phyloP scores from a whole-genome alignment of 2,113 vertebrate genomes.

The Leptobrachium ailaonicum region DNA sequence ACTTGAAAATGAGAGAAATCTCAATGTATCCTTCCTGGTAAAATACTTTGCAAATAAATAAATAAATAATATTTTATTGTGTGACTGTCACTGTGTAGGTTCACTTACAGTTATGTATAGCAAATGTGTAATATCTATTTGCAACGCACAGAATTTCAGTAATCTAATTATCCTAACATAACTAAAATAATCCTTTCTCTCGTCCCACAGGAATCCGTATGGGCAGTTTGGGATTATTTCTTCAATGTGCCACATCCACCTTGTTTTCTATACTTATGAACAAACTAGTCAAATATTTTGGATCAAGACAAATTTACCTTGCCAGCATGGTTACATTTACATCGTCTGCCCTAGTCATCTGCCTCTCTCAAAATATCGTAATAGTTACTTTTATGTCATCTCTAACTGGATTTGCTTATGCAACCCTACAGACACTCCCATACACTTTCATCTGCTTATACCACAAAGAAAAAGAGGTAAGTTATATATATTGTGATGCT shows the following conservation, averaged over 20 bases:
- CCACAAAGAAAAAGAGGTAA: conserved; percentile 80
- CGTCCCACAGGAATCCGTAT: conserved; percentile 75
- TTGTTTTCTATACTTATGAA: conserved; percentile 82
- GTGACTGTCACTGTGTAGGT: too few relatives aligned
- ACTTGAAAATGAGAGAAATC: too few relatives aligned
- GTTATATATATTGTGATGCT: background rate
- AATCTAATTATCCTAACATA: background rate
- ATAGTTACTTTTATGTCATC: conserved; percentile 75
- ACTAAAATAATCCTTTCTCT: background rate
- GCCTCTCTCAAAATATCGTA: conserved; percentile 70
- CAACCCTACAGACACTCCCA: conserved; percentile 80
- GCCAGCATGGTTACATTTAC: conserved; percentile 78
- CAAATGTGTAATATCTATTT: too few relatives aligned
- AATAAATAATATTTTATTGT: too few relatives aligned
- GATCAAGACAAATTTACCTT: conserved; percentile 71
- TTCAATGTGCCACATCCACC: conserved; percentile 80
- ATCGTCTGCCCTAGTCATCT: conserved; percentile 70
- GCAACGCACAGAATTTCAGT: background rate
- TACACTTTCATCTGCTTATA: conserved; percentile 83
- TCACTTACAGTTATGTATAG: too few relatives aligned
- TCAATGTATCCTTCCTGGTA: too few relatives aligned
- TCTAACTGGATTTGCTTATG: conserved; percentile 80
- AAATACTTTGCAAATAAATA: too few relatives aligned
- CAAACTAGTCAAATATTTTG: conserved; percentile 72
- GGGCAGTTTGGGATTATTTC: conserved; percentile 84